These are phyloP conservation scores for Alviniconcha marisindica DNA, from an alignment of 1,140 invertebrate genomes.

Conservation along the genomic window DNA sequence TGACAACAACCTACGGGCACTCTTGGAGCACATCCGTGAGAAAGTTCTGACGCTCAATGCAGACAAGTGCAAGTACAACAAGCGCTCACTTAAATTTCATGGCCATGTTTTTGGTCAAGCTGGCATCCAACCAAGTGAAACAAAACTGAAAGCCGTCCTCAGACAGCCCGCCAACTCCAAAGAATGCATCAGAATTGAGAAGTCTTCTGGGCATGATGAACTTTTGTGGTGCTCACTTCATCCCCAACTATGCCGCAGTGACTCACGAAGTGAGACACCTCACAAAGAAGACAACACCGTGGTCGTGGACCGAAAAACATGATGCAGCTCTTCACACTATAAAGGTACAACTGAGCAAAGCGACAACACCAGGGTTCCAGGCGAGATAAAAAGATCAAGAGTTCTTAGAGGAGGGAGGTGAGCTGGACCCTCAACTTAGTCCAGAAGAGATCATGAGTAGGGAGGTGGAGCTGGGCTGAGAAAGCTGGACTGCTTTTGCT, in stretches of 20 bases:
- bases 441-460: no score
- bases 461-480: no score
- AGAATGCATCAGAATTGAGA: constrained; percentile 42
- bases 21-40: constrained; percentile 48
- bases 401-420: no score
- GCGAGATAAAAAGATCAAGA: no score
- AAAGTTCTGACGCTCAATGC: constrained; percentile 56
- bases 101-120: constrained; percentile 49
- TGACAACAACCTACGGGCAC: constrained; percentile 49
- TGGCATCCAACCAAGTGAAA: constrained; percentile 42
- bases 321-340: constrained; percentile 38
- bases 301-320: constrained; percentile 42
- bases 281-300: constrained; percentile 38
- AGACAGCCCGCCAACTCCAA: constrained; percentile 31
- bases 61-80: constrained; percentile 55
- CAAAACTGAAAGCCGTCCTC: constrained; percentile 48
- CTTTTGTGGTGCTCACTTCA: constrained; percentile 45
- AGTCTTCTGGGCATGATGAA: constrained; percentile 57
- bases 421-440: no score
- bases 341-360: constrained; percentile 43
- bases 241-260: constrained; percentile 44
- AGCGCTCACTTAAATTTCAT: constrained; percentile 51
- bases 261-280: constrained; percentile 40
- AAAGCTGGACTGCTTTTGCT: no score
- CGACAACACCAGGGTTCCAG: no score